phyloP scores from a whole-genome alignment of 2,113 vertebrate species.

The Leucosticte australis region DNA sequence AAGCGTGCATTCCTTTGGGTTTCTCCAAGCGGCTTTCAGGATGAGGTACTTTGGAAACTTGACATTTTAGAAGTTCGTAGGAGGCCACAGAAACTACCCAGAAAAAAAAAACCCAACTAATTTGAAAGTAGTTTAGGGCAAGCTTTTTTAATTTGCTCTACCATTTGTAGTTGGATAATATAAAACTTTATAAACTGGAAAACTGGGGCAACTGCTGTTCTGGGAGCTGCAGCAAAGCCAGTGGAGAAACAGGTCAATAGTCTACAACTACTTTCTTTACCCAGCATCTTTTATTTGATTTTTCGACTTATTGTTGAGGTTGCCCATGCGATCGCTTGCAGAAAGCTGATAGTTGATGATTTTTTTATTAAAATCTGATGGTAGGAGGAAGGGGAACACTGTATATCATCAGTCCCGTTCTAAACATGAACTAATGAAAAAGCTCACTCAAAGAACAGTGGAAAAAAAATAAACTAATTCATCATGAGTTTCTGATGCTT shows the following conservation, averaged over 20 bases:
- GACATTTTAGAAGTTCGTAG: background rate
- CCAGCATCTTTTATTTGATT: background rate
- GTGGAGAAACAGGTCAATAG: background rate
- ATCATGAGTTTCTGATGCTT: background rate
- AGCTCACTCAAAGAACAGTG: background rate
- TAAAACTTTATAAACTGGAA: conserved; percentile 13
- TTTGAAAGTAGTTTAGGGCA: background rate
- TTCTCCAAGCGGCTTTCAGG: background rate
- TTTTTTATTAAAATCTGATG: background rate
- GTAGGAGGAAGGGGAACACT: background rate
- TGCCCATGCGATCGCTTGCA: background rate
- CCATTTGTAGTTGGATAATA: background rate
- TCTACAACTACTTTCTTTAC: background rate
- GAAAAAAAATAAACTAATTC: background rate
- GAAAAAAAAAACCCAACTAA: background rate
- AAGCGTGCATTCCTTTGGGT: background rate
- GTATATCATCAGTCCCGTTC: background rate
- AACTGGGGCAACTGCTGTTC: background rate
- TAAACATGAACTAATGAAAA: background rate
- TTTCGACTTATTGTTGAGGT: background rate
- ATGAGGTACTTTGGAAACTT: background rate
- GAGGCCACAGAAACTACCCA: background rate
- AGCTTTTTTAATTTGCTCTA: background rate
- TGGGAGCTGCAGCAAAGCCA: background rate
- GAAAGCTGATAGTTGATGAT: background rate